These are phyloP conservation scores for Ecdyonurus torrentis DNA, from an alignment of 2,888 invertebrate genomes.

Conservation along the genomic window DNA sequence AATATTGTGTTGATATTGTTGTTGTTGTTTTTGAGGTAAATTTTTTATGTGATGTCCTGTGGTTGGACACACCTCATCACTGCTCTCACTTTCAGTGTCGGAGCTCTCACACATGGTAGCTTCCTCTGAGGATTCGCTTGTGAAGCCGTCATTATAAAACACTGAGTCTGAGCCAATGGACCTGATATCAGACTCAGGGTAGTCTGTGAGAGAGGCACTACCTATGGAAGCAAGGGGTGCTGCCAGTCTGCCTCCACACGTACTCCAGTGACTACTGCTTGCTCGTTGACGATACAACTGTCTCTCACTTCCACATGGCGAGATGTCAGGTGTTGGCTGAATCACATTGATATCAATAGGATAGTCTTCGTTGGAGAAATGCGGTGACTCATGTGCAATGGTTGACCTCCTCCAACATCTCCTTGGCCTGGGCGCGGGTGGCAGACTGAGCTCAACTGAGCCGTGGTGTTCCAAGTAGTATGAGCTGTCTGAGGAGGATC, in stretches of 20 bases:
- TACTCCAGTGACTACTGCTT: not conserved
- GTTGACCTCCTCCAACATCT: not conserved
- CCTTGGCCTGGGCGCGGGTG: slow-evolving; percentile 32
- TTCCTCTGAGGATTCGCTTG: slow-evolving; percentile 65
- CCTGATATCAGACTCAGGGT: slow-evolving; percentile 46
- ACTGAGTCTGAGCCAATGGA: slow-evolving; percentile 60
- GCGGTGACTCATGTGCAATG: not conserved
- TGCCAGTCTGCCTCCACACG: slow-evolving; percentile 8
- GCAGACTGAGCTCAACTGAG: slow-evolving; percentile 55
- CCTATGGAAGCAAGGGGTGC: slow-evolving; percentile 14
- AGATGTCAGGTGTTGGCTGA: slow-evolving; percentile 66
- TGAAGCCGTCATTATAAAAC: slow-evolving; percentile 50
- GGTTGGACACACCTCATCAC: not conserved
- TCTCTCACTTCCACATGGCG: slow-evolving; percentile 56
- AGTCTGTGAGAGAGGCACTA: slow-evolving; percentile 27
- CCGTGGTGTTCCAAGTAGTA: slow-evolving; percentile 68
- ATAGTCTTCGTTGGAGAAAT: not conserved
- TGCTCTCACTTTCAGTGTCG: slow-evolving; percentile 57
- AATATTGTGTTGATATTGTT: no score
- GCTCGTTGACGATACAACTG: slow-evolving; percentile 24
- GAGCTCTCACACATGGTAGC: slow-evolving; percentile 47
- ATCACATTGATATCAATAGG: slow-evolving; percentile 48
- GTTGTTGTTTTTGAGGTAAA: no score
- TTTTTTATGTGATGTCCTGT: slow-evolving; percentile 10
- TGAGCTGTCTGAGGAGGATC: slow-evolving; percentile 70